These are phyloP conservation scores for Paratilapia polleni DNA, from an alignment of 2,113 vertebrate species.

Conservation along the genomic window DNA sequence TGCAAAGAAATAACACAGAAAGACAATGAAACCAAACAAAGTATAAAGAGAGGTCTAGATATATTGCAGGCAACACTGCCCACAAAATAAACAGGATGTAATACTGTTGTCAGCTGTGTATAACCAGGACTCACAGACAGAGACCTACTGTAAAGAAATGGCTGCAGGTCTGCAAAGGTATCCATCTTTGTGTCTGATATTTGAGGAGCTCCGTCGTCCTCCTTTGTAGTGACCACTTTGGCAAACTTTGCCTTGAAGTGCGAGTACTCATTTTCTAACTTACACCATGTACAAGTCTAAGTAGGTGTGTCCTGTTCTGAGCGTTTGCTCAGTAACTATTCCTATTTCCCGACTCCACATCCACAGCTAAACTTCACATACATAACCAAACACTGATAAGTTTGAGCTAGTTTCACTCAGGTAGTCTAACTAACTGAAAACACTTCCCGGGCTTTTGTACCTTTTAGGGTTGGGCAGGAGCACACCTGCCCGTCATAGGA, in stretches of 20 bases:
- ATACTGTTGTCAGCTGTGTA: slow-evolving; percentile 1
- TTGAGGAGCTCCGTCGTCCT: slow-evolving; percentile 55
- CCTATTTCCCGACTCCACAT: slow-evolving; percentile 1
- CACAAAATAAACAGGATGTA: slow-evolving; percentile 23
- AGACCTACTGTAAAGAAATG: slow-evolving; percentile 73
- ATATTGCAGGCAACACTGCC: not conserved
- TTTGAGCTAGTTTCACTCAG: slow-evolving; percentile 29
- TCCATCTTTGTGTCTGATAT: slow-evolving; percentile 72
- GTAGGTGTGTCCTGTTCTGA: not conserved
- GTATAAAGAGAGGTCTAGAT: not conserved
- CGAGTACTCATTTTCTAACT: slow-evolving; percentile 56
- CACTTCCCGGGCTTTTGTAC: slow-evolving; percentile 54
- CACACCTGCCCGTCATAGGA: slow-evolving; percentile 30
- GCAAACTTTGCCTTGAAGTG: slow-evolving; percentile 48
- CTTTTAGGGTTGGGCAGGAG: slow-evolving; percentile 65
- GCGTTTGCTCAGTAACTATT: not conserved
- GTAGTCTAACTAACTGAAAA: slow-evolving; percentile 23
- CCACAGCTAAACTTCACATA: slow-evolving; percentile 5
- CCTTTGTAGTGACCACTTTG: slow-evolving; percentile 56
- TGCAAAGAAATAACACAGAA: not conserved
- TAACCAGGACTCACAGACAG: not conserved
- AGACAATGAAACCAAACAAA: not conserved
- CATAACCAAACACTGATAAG: slow-evolving; percentile 16
- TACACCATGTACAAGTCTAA: not conserved
- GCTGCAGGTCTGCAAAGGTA: slow-evolving; percentile 74